Percentiles rank a stretch among this genome's conserved stretches.
Conservation (phyloP, 2,113 vertebrate genomes). For the Pterophyllum scalare region DNA sequence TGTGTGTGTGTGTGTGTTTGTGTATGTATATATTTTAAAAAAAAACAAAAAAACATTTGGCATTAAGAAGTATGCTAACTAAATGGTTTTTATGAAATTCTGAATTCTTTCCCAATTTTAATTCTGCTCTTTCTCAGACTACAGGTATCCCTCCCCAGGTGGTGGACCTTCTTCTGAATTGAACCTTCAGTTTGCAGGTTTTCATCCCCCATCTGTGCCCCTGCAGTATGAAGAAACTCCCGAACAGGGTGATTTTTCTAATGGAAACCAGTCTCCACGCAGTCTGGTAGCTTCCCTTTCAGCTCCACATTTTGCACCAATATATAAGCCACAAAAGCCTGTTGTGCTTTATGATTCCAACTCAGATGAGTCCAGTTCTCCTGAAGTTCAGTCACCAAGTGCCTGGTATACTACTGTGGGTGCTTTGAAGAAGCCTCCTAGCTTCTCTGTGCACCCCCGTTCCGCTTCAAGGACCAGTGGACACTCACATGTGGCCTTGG, state of each 20-base stretch:
- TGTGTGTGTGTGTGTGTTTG: too few species aligned
- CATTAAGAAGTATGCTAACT: neutral
- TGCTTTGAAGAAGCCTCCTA: neutral
- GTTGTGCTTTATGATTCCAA: neutral
- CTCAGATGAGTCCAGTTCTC: neutral
- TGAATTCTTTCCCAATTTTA: neutral
- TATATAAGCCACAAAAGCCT: neutral
- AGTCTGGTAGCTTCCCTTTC: neutral
- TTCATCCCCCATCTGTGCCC: neutral
- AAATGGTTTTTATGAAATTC: too few species aligned
- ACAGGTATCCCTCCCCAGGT: neutral
- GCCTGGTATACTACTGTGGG: neutral
- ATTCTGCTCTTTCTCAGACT: neutral
- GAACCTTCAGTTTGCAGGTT: neutral
- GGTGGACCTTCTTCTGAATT: neutral
- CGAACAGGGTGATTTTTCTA: neutral
- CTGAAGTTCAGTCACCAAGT: neutral
- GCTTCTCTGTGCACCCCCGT: neutral
- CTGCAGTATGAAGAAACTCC: neutral
- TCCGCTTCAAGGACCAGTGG: neutral
- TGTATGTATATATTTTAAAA: too few species aligned
- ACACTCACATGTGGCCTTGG: neutral
- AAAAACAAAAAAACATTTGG: too few species aligned
- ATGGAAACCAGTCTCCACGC: neutral
- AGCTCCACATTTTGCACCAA: neutral